Base-by-base conservation (phyloP, 2,888 invertebrate species). In the Physocephala rufipes region DNA sequence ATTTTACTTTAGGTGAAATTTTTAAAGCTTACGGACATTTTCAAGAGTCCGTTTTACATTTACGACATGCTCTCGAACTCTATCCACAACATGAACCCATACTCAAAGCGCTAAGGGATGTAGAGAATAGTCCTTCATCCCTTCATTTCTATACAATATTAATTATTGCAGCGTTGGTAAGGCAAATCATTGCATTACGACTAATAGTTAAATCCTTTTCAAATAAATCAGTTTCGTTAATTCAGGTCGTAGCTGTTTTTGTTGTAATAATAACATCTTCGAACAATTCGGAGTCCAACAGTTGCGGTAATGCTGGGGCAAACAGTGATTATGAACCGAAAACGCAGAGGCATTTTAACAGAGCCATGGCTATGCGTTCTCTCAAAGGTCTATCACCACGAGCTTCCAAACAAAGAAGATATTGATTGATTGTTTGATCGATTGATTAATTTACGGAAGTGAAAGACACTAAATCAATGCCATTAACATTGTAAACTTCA, bases 11-110 rank as follows among this genome's bases (percentile, higher is more conserved):
- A 69, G 95, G 95, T 7, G 95, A 96, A 87, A 95, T 96, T 84
- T 93, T 95, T 82, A 95, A 95, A 87, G 94, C 95, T 0, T 95
- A 95, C 81, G 95, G 95, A 78, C 95, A 95, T 82, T 93, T 94
- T 87, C 91, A 94, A 88, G 95, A 95, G 86, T 95, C 95, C 51
- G 90, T 92, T 51, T 89, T 94, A 74, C 95, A 95, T 86, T 88
- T 95, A 75, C 89, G 92, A 77, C 94, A 94, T 81, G 92, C 95
- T 30, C 87, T 95, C 66, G 94, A 95, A 82, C 86, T 95, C 73
- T 91, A 94, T 86, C 95, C 95, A 58, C 94, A 93, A 78, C 94
- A 95, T 85, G 91, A 92, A 79, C 94, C 94, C 73, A 95, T 95
- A 67, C 86, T 92, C 78, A 89, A 90, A 70, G 93, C 94, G 74